Percentiles rank a stretch among this genome's conserved stretches.
Conservation (phyloP, 2,113 vertebrate species). For the Gymnorhina tibicen region DNA sequence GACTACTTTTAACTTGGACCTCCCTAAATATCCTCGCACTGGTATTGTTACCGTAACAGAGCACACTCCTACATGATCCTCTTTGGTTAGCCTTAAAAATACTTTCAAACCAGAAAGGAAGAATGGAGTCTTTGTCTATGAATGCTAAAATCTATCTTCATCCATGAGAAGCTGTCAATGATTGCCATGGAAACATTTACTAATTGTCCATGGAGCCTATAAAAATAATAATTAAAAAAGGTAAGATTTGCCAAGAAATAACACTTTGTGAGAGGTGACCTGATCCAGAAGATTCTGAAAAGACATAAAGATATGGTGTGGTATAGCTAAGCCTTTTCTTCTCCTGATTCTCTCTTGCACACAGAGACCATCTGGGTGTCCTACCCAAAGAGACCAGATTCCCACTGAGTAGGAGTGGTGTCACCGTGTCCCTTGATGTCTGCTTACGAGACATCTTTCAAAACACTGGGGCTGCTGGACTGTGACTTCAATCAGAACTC, state of each 20-base stretch:
- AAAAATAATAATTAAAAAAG: constrained; percentile 44
- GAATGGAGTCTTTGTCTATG: constrained; percentile 8
- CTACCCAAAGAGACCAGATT: background rate
- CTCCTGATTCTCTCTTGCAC: background rate
- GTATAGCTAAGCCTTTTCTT: background rate
- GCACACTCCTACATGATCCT: constrained; percentile 45
- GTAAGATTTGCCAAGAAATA: constrained; percentile 54
- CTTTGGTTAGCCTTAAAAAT: constrained; percentile 39
- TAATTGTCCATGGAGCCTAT: constrained; percentile 30
- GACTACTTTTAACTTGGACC: constrained; percentile 21
- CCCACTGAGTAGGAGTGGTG: background rate
- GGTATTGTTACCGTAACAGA: constrained; percentile 31
- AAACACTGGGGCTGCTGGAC: background rate
- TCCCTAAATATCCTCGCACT: background rate
- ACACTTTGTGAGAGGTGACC: background rate
- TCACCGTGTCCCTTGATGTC: background rate
- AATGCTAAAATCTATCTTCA: constrained; percentile 19
- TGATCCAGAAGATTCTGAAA: background rate
- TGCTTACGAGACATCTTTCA: background rate
- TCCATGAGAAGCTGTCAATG: constrained; percentile 12
- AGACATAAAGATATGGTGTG: background rate
- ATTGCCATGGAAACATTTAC: constrained; percentile 53
- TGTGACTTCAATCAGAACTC: background rate
- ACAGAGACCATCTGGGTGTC: background rate
- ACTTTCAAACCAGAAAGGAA: constrained; percentile 33